A percentile compares a stretch with the other conserved stretches of the same genome.
Evolutionary conservation across 2,888 invertebrate genomes (phyloP).

Genomic region (Tillus elongatus): DNA sequence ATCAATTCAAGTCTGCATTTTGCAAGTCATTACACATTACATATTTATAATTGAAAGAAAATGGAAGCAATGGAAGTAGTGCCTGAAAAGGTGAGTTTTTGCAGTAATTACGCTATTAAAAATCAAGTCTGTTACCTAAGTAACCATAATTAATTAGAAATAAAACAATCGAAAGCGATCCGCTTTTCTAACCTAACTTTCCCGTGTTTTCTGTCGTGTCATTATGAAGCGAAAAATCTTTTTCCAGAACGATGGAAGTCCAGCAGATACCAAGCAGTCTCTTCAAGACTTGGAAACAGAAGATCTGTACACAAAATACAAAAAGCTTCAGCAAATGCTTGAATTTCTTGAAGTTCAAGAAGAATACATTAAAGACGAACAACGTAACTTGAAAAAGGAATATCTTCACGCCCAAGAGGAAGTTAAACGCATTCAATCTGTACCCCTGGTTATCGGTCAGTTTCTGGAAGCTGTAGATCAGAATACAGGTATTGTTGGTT

Average conservation of each 20-base stretch:
- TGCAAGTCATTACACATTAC: conserved; percentile 19
- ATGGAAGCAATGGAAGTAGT: conserved; percentile 82
- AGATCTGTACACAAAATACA: conserved; percentile 92
- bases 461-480: conserved; percentile 99
- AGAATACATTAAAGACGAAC: conserved; percentile 99
- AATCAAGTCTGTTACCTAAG: no score
- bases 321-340: conserved; percentile 92
- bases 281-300: conserved; percentile 80
- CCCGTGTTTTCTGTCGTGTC: no score
- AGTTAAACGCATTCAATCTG: conserved; percentile 97
- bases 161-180: no score
- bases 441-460: conserved; percentile 97
- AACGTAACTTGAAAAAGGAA: conserved; percentile 96
- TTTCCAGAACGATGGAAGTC: conserved; percentile 57
- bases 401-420: conserved; percentile 97
- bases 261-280: conserved; percentile 58
- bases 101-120: no score
- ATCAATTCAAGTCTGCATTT: no score
- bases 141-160: no score
- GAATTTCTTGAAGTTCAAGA: conserved; percentile 98
- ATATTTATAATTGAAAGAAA: no score
- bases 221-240: no score
- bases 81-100: conserved; percentile 63
- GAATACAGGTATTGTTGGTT: conserved; percentile 98
- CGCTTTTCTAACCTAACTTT: no score